Evolutionary conservation across 2,888 invertebrate species (phyloP).

Genomic region (Caenorhabditis sulstoni): DNA sequence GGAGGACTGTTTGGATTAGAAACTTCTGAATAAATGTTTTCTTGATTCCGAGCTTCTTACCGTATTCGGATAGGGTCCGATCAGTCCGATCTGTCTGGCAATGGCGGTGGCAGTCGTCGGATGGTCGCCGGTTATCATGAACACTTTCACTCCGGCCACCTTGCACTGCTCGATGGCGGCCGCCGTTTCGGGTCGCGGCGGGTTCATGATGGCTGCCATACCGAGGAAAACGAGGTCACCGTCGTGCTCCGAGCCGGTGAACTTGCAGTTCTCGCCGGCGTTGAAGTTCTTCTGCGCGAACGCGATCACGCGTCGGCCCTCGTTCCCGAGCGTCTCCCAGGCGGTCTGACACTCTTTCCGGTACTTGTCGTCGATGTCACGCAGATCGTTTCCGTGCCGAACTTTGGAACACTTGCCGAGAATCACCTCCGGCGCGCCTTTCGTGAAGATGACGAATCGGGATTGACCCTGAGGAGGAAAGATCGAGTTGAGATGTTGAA

Average conservation of each 20-base stretch:
- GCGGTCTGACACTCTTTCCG: conserved; percentile 73
- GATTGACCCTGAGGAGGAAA: conserved; percentile 63
- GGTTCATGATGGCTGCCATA: conserved; percentile 80
- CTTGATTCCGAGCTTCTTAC: conserved; percentile 1
- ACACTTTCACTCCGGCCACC: conserved; percentile 79
- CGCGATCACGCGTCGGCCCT: conserved; percentile 78
- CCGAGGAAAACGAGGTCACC: conserved; percentile 77
- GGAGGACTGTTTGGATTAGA: neutral
- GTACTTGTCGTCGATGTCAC: conserved; percentile 73
- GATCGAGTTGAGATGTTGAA: too few relatives aligned
- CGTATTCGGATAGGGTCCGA: conserved; percentile 34
- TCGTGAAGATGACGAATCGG: conserved; percentile 76
- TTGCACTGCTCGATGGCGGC: conserved; percentile 79
- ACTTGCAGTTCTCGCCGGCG: conserved; percentile 66
- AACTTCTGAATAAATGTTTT: neutral
- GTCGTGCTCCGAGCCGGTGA: conserved; percentile 63
- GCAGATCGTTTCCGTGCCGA: conserved; percentile 66
- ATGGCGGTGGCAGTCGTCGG: conserved; percentile 78
- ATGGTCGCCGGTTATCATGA: conserved; percentile 79
- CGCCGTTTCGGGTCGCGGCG: conserved; percentile 77
- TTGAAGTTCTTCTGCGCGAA: conserved; percentile 77
- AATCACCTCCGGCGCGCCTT: conserved; percentile 79
- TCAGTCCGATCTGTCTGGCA: conserved; percentile 78
- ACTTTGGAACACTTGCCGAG: conserved; percentile 71
- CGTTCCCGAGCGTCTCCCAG: conserved; percentile 78